These are phyloP conservation scores for Schizopygopsis pylzovi DNA, from an alignment of 2,797 vertebrate species.

Conservation along the genomic window DNA sequence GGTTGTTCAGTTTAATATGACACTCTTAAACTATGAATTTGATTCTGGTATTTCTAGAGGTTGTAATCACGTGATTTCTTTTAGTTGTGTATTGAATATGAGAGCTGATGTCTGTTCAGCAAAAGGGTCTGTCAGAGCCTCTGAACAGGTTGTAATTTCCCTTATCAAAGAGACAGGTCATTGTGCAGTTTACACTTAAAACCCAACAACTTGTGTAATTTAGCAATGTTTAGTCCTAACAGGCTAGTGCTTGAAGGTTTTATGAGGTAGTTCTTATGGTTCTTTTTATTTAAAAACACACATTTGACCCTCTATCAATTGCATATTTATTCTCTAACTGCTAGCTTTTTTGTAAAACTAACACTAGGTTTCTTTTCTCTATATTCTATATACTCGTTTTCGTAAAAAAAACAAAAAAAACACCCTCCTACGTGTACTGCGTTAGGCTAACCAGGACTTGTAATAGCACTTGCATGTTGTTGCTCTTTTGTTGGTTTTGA, in stretches of 20 bases:
- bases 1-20: slow-evolving; percentile 55
- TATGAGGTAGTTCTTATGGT: not conserved
- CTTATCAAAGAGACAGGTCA: slow-evolving; percentile 57
- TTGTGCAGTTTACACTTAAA: slow-evolving; percentile 58
- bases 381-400: too few species aligned
- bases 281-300: too few species aligned
- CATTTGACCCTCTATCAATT: too few species aligned
- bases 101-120: slow-evolving; percentile 48
- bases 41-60: not conserved
- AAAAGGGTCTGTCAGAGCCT: slow-evolving; percentile 56
- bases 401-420: too few species aligned
- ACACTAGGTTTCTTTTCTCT: too few species aligned
- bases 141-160: slow-evolving; percentile 60
- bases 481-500: too few species aligned
- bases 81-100: slow-evolving; percentile 21
- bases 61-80: slow-evolving; percentile 14
- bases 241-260: slow-evolving; percentile 9
- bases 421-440: too few species aligned
- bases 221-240: slow-evolving; percentile 58
- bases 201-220: slow-evolving; percentile 48
- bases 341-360: too few species aligned
- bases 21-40: not conserved
- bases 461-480: too few species aligned
- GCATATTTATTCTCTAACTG: too few species aligned
- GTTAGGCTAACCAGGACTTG: too few species aligned